A percentile compares a stretch with the other conserved stretches of the same genome.
phyloP scores from a whole-genome alignment of 2,113 vertebrate genomes.

The Boleophthalmus pectinirostris region DNA sequence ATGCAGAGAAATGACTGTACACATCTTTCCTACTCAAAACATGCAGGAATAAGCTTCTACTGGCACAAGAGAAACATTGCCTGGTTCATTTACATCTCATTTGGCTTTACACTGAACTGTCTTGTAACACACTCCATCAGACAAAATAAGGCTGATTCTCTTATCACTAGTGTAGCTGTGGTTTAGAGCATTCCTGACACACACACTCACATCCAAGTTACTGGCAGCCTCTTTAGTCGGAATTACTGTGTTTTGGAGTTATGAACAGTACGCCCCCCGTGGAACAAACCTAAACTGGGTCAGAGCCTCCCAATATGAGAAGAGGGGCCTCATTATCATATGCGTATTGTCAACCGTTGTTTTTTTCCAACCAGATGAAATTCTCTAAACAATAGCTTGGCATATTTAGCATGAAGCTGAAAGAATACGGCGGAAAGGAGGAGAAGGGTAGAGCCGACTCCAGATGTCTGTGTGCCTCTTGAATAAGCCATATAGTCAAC shows the following conservation, averaged over 20 bases:
- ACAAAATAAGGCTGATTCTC: slow-evolving; percentile 10
- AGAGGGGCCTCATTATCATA: slow-evolving; percentile 63
- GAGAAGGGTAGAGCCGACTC: slow-evolving; percentile 31
- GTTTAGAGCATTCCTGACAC: neutral
- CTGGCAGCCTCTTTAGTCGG: slow-evolving; percentile 28
- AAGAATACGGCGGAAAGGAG: slow-evolving; percentile 25
- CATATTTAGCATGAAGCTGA: slow-evolving; percentile 48
- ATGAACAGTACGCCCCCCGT: slow-evolving; percentile 41
- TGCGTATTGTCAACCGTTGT: slow-evolving; percentile 52
- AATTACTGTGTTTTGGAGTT: slow-evolving; percentile 52
- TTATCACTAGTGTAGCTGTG: slow-evolving; percentile 2
- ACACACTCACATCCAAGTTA: neutral
- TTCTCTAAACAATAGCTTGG: slow-evolving; percentile 60
- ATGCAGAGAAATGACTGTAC: neutral
- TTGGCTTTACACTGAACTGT: neutral
- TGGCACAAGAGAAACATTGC: neutral
- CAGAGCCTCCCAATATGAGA: slow-evolving; percentile 69
- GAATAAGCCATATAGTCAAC: slow-evolving; percentile 44
- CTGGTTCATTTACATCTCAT: neutral
- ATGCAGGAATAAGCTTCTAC: neutral
- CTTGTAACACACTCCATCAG: neutral
- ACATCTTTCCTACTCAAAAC: neutral
- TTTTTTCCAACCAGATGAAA: slow-evolving; percentile 53
- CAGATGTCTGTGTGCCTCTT: slow-evolving; percentile 31
- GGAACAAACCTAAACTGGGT: slow-evolving; percentile 71